A percentile compares a stretch with the other conserved stretches of the same genome.
Conservation (phyloP, 2,888 invertebrate genomes). For the Andricus quercusramuli region DNA sequence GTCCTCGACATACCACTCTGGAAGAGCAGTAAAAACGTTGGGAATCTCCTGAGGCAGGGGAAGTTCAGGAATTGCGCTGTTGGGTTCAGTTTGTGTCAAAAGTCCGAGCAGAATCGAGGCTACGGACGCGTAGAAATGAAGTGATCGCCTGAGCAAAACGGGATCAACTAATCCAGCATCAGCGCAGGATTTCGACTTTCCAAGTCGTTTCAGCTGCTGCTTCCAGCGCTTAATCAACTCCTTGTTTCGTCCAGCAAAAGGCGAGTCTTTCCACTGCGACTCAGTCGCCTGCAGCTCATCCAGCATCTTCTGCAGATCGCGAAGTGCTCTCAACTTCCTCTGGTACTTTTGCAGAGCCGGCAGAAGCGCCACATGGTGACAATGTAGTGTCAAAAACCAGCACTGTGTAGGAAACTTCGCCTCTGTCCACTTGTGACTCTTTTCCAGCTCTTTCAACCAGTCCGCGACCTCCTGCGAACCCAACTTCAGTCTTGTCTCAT, state of each 20-base stretch:
- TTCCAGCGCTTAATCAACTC: constrained; percentile 93
- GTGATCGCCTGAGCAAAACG: constrained; percentile 88
- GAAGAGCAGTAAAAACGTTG: constrained; percentile 91
- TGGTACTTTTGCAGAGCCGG: constrained; percentile 93
- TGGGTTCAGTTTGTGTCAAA: constrained; percentile 78
- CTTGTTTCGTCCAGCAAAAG: constrained; percentile 88
- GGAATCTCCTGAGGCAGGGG: constrained; percentile 84
- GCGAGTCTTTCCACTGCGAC: constrained; percentile 89
- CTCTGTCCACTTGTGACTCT: constrained; percentile 85
- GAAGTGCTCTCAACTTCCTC: constrained; percentile 86
- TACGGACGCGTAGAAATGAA: constrained; percentile 93
- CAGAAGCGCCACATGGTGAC: constrained; percentile 94
- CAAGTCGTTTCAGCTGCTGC: constrained; percentile 87
- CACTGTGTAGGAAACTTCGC: constrained; percentile 97
- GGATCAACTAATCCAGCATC: constrained; percentile 94
- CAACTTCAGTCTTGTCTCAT: constrained; percentile 91
- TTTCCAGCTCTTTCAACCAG: constrained; percentile 86
- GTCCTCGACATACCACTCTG: constrained; percentile 99
- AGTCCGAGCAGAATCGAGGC: constrained; percentile 88
- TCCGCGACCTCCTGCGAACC: constrained; percentile 89
- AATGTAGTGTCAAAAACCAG: constrained; percentile 97
- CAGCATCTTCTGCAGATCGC: constrained; percentile 93
- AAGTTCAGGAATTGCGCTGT: constrained; percentile 80
- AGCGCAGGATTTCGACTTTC: constrained; percentile 93
- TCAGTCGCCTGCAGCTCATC: constrained; percentile 91